Conservation (phyloP, 1,140 invertebrate species). For the Pinna nobilis region DNA sequence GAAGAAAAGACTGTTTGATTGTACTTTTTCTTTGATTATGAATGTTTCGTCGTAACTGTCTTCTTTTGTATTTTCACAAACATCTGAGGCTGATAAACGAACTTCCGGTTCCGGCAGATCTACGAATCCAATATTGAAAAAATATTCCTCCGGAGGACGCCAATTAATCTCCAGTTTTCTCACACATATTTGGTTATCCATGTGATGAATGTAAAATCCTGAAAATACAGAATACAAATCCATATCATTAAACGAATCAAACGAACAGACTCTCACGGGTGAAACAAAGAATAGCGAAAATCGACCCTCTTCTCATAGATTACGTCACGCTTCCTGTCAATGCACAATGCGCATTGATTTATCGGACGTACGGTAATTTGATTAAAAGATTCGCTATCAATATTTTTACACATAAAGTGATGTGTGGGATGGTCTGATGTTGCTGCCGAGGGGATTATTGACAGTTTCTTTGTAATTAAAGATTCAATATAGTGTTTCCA, state of each 20-base stretch:
- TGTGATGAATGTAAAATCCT: conserved; percentile 33
- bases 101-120: conserved; percentile 15
- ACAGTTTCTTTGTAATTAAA: no score
- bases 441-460: not conserved
- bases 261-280: not conserved
- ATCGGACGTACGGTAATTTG: no score
- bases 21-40: not conserved
- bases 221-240: not conserved
- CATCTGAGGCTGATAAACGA: not conserved
- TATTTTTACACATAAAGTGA: not conserved
- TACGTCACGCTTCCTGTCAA: no score
- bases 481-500: no score
- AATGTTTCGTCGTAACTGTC: not conserved
- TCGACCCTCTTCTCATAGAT: not conserved
- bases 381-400: no score
- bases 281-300: not conserved
- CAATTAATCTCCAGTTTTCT: conserved; percentile 26
- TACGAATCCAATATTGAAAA: conserved; percentile 11
- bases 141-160: conserved; percentile 27
- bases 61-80: not conserved
- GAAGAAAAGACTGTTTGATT: conserved; percentile 22
- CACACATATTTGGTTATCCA: conserved; percentile 9
- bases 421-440: not conserved
- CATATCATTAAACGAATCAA: not conserved
- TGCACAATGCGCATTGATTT: no score